phyloP scores from a whole-genome alignment of 2,888 invertebrate species.

The Dicyrtoma fusca region DNA sequence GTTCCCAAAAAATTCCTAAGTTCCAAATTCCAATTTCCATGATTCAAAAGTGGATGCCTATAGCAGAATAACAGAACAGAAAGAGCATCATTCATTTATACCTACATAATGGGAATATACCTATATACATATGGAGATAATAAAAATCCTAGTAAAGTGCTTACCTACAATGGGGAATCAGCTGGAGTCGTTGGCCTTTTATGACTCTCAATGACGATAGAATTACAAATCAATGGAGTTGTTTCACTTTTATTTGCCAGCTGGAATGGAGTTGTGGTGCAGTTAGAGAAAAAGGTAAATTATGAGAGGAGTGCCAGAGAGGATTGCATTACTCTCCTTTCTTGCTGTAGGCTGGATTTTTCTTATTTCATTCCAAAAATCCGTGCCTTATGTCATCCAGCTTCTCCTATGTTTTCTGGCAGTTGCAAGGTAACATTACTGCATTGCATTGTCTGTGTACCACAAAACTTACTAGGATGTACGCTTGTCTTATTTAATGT shows the following conservation, averaged over 20 bases:
- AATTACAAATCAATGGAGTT: slow-evolving; percentile 25
- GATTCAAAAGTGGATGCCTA: no score
- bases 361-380: slow-evolving; percentile 22
- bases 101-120: neutral
- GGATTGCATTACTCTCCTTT: slow-evolving; percentile 18
- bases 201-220: slow-evolving; percentile 11
- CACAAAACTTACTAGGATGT: no score
- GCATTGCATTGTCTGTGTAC: neutral
- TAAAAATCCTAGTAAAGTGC: neutral
- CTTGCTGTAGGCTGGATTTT: slow-evolving; percentile 25
- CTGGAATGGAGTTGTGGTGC: neutral
- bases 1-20: no score
- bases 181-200: slow-evolving; percentile 25
- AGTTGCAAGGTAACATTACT: neutral
- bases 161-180: neutral
- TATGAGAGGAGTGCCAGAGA: neutral
- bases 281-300: slow-evolving; percentile 15
- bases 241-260: slow-evolving; percentile 23
- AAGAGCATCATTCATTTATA: neutral
- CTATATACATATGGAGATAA: no score
- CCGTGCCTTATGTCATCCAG: slow-evolving; percentile 13
- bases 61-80: no score
- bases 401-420: neutral
- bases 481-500: no score
- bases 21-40: no score